Evolutionary conservation across 1,140 invertebrate genomes (phyloP).

Genomic region (Danaus plexippus): DNA sequence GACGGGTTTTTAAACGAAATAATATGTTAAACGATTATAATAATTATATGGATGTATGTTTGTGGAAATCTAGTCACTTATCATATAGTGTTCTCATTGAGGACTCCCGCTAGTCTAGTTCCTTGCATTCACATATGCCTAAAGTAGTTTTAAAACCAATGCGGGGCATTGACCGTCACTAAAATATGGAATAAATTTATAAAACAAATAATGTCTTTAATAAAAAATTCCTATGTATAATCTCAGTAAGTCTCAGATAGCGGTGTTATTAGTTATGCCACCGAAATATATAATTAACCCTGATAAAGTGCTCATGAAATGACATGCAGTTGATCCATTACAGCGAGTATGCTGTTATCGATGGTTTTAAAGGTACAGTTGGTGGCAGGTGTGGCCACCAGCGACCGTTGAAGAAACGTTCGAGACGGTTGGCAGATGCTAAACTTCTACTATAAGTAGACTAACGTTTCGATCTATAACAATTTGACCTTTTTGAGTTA

Average conservation of each 20-base stretch:
- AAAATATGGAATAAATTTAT: no score
- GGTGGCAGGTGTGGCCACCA: background rate
- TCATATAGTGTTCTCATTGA: conserved; percentile 3
- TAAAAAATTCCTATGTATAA: no score
- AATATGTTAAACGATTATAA: no score
- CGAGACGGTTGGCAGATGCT: background rate
- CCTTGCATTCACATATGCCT: background rate
- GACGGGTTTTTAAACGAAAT: no score
- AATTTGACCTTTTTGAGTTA: no score
- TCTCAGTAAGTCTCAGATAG: no score
- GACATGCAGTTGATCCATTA: conserved; percentile 2
- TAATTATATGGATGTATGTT: background rate
- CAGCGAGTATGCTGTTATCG: background rate
- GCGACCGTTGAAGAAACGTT: background rate
- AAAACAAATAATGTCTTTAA: no score
- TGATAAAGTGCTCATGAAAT: background rate
- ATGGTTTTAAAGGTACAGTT: no score
- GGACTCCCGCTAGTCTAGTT: background rate
- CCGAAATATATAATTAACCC: background rate
- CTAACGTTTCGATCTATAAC: no score
- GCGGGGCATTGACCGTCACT: background rate
- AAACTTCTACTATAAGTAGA: no score
- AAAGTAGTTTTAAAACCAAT: background rate
- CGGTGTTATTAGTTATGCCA: background rate
- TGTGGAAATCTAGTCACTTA: conserved; percentile 4